Percentiles rank a stretch among this genome's conserved stretches.
phyloP scores from a whole-genome alignment of 2,113 vertebrate species.

The Cyanistes caeruleus region DNA sequence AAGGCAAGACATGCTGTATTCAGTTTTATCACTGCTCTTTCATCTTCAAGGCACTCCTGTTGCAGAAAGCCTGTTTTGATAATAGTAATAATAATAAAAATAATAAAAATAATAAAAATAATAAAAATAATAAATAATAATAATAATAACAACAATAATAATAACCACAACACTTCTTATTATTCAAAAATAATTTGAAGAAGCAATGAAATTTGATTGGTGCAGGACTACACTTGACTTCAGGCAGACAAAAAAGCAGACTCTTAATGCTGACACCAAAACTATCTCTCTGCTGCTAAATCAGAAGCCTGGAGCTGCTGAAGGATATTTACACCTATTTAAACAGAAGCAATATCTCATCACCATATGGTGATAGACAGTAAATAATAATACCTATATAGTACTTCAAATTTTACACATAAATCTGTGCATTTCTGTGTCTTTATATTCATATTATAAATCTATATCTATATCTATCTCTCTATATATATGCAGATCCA shows the following conservation, averaged over 20 bases:
- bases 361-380: background rate
- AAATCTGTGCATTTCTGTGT: background rate
- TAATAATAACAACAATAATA: too few species aligned
- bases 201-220: background rate
- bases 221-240: background rate
- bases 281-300: background rate
- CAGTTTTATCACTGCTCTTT: background rate
- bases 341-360: background rate
- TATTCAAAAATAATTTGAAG: background rate
- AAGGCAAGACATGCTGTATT: accelerated
- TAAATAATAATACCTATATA: background rate
- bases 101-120: background rate
- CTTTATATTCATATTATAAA: background rate
- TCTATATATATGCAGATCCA: background rate
- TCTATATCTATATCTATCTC: background rate
- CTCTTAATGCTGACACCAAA: background rate
- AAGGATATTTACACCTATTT: background rate
- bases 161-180: background rate
- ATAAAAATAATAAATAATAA: background rate
- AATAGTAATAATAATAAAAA: background rate
- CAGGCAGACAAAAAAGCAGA: background rate
- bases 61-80: background rate
- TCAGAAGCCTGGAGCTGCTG: background rate
- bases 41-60: background rate
- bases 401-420: background rate